These are phyloP conservation scores for Pantelozetes paolii DNA, from an alignment of 2,888 invertebrate species.

Conservation along the genomic window DNA sequence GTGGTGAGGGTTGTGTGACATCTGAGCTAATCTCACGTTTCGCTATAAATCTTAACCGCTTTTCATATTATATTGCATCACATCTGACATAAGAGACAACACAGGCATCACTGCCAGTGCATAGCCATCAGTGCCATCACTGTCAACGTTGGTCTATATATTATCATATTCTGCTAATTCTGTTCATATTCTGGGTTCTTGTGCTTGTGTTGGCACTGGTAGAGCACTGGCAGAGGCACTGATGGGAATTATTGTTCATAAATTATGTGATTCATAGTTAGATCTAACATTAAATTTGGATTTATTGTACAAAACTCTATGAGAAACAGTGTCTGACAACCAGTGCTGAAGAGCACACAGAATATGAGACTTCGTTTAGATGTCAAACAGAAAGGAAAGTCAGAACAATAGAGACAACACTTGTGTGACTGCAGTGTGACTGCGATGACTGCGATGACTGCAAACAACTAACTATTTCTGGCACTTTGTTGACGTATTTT, in stretches of 20 bases:
- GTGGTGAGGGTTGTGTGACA: slow-evolving; percentile 8
- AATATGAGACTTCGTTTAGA: slow-evolving; percentile 32
- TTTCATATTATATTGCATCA: neutral
- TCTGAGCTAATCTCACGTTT: slow-evolving; percentile 30
- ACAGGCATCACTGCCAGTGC: neutral
- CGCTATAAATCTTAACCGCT: slow-evolving; percentile 9
- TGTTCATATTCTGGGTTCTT: neutral
- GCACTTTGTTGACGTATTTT: slow-evolving; percentile 34
- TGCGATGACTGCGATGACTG: slow-evolving; percentile 15
- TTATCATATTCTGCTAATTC: neutral
- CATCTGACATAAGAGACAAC: neutral
- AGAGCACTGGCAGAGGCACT: neutral
- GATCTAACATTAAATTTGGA: slow-evolving; percentile 20
- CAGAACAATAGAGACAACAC: slow-evolving; percentile 18
- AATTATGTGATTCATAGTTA: slow-evolving; percentile 27
- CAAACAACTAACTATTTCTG: slow-evolving; percentile 25
- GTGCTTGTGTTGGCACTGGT: neutral
- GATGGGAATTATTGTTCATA: slow-evolving; percentile 27
- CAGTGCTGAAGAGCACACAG: neutral
- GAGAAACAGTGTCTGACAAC: slow-evolving; percentile 4
- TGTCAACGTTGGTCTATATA: neutral
- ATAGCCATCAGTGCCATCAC: neutral
- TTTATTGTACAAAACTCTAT: slow-evolving; percentile 16
- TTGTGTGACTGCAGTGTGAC: slow-evolving; percentile 33
- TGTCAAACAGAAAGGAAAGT: slow-evolving; percentile 20